Evolutionary conservation across 23 tunicate species (phyloP), one percentile per base, ranked within the genome.

Genomic region (Styela clava): DNA sequence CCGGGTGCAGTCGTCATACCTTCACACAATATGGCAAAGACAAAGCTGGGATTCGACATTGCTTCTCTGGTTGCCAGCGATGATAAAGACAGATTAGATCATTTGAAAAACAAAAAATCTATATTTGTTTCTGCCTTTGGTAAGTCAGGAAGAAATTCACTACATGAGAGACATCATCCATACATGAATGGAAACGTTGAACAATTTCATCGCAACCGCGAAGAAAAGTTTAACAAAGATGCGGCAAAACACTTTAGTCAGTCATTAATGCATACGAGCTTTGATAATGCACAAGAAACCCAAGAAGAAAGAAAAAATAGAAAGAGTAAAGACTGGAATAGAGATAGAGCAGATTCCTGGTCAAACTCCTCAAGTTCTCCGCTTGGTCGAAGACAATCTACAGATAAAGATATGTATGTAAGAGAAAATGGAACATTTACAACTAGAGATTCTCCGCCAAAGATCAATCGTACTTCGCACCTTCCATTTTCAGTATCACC

Each of bases 61-160:
- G 92, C 86, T 33, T 88, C 92, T 24, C 83, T 88, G 62, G 92
- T 88, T 20, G 68, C 91, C n/a, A 31, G 61, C 24, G 85, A 82
- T 26, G 21, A 80, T 28, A 33, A 64, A 7, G 29, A 27, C 68
- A 52, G 31, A 29, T 16, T 25, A 18, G 71, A 67, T 12, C 56
- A 44, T 44, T 5, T 44, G 56, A 44, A 44, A 44, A 44, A 44
- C 12, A 44, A 44, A 12, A 44, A 44, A 44, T 7, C 56, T 5
- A 44, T 44, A 67, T 67, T 29, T 67, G 71, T 67, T 25, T 24
- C 71, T 27, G 71, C 71, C 19, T 67, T 29, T 67, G 31, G 71
- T 16, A 67, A 22, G 31, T 27, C 30, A 18, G 71, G 71, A 27
- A 27, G 31, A 35, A 28, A 35, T 25, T 35, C 29, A 18, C n/a